Base-by-base conservation (phyloP, 2,797 vertebrate genomes). In the Eospalax fontanierii region DNA sequence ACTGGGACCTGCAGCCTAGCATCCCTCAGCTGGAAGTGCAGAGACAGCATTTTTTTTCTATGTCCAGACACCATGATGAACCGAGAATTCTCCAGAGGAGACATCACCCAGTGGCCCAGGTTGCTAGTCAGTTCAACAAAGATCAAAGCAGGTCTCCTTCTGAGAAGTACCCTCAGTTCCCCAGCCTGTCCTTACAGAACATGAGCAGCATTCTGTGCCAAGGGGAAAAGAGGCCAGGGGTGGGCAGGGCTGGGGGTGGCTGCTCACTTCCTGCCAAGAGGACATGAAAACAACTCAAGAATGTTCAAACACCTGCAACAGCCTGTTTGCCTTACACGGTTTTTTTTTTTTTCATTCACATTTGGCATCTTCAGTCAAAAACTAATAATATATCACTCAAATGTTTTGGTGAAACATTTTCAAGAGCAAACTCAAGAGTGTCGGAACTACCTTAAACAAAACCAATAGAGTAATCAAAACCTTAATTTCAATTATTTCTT, bases 141-240 rank as follows among this genome's bases (percentile, higher is more conserved):
- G 78, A 95, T 90, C 74, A 96, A 93, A 95, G 87, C 63, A 30
- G 40, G 2, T 66, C 40, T 87, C 59, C n/a, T 91, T 82, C 81
- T 8, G 21, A 93, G 70, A 19, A 18, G 38, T 30, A 46, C 70
- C 24, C 79, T 75, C n/a, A 15, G 0, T 8, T 38, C 73, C 54
- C 12, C 38, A 30, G 35, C 18, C 9, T 61, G 9, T 65, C 82
- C 65, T 86, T 35, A 26, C 1, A 71, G 33, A 95, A 74, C 9
- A 86, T 28, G 85, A 74, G 57, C 86, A 57, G 26, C 38, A 26
- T 66, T 57, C 86, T 76, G 30, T n/a, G 38, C 30, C 3, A 65
- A 5, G 75, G 71, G 35, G 59, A 50, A 80, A 86, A 83, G 40
- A 94, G 46, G 19, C 16, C 18, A 87, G 24, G 1, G 19, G 35